Base-by-base conservation (phyloP, 1,140 invertebrate genomes). In the Stenopsyche tienmushanensis region DNA sequence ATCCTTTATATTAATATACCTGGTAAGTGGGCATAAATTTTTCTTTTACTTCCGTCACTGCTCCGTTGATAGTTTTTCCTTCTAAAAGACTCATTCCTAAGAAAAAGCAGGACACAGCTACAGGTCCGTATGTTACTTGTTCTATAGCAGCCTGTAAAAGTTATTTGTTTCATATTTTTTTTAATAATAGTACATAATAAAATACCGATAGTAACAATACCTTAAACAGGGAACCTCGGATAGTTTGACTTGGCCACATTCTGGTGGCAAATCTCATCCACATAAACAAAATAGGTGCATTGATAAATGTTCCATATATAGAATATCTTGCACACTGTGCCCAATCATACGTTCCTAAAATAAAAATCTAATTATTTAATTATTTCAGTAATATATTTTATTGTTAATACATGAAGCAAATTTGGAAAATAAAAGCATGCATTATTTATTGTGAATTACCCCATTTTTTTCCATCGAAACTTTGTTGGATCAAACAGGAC, bases 11-110 rank as follows among this genome's bases (percentile, higher is more conserved):
- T 50, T 45, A 23, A 39, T 29, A 15, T 2, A 93, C 91, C 82
- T 91, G 90, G 69, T 89, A 93, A 8, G 91, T 91, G 26, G 90
- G 90, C 73, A 83, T 80, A 69, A 92, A 90, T 78, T 93, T 93
- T 54, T 82, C 79, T 75, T 84, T 83, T 0, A 91, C 85, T 83
- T 93, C 89, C 24, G 85, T 77, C 45, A 83, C 72, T 49, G 88
- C 88, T 72, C 88, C 83, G 60, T 85, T 71, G 25, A 89, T 71
- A 23, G 84, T 83, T 78, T 90, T 90, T 17, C 84, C 80, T 82
- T 93, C 90, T 52, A 94, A 73, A 26, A 93, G 71, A 74, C 84
- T 90, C 84, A 93, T 92, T 26, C 86, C 85, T 79, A 91, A 88
- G 73, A 90, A 93, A 72, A 93, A 94, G 71, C 87, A 89, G 62